Evolutionary conservation across 2,888 invertebrate genomes (phyloP).

Genomic region (Aphrophora alni): DNA sequence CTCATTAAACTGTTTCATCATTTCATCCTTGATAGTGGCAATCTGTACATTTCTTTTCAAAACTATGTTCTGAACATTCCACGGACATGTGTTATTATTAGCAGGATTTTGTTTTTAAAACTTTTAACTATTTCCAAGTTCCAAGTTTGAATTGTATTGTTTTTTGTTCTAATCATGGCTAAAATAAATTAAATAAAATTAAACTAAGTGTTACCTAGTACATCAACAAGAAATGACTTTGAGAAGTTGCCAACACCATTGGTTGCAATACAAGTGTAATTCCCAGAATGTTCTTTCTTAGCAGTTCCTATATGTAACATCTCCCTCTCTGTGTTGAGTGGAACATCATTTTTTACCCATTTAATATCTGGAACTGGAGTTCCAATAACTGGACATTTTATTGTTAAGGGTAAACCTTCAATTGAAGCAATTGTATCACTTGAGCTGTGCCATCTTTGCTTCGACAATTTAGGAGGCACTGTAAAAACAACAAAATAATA

Average conservation of each 20-base stretch:
- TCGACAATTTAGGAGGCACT: constrained; percentile 38
- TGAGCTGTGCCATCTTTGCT: neutral
- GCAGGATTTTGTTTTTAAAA: too few relatives aligned
- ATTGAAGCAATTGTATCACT: constrained; percentile 14
- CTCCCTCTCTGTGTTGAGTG: constrained; percentile 50
- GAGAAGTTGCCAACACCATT: constrained; percentile 62
- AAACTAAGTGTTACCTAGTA: constrained; percentile 58
- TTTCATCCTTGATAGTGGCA: too few relatives aligned
- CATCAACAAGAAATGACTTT: constrained; percentile 55
- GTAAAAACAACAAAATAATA: neutral
- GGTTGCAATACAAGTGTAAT: constrained; percentile 66
- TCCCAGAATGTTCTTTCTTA: constrained; percentile 56
- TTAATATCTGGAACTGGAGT: constrained; percentile 65
- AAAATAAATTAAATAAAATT: neutral
- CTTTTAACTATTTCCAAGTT: too few relatives aligned
- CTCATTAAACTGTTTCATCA: too few relatives aligned
- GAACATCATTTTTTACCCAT: constrained; percentile 65
- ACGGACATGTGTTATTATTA: too few relatives aligned
- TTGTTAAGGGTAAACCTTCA: constrained; percentile 30
- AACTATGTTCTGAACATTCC: too few relatives aligned
- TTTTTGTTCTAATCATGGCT: too few relatives aligned
- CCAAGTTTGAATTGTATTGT: too few relatives aligned
- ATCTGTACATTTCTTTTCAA: too few relatives aligned
- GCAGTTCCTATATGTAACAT: constrained; percentile 24
- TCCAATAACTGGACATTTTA: constrained; percentile 64